A percentile compares a stretch with the other conserved stretches of the same genome.
Conservation (phyloP, 2,888 invertebrate genomes). For the Nycteola revayana region DNA sequence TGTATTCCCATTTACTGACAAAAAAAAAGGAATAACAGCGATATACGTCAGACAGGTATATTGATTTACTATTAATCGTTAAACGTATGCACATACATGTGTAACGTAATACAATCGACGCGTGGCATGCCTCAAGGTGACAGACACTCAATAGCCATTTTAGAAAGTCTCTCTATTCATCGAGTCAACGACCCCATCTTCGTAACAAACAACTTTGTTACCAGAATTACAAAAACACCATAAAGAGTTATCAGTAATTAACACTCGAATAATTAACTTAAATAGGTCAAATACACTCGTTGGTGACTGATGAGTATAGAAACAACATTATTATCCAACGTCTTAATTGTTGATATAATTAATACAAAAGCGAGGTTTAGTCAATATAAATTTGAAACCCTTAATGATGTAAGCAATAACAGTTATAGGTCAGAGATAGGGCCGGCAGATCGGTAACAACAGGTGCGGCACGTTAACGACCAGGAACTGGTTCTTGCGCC, state of each 20-base stretch:
- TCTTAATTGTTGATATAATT: conserved; percentile 44
- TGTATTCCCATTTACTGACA: too few species aligned
- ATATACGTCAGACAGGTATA: too few species aligned
- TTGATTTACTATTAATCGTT: too few species aligned
- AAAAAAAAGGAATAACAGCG: too few species aligned
- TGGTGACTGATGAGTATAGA: conserved; percentile 4
- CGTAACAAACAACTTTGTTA: conserved; percentile 26
- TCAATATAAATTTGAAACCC: conserved; percentile 34
- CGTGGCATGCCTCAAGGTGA: conserved; percentile 67
- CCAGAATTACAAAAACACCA: conserved; percentile 4
- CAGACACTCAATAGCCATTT: conserved; percentile 75
- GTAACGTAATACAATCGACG: too few species aligned
- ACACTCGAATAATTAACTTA: conserved; percentile 10
- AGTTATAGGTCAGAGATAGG: conserved; percentile 63
- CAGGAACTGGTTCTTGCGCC: conserved; percentile 63
- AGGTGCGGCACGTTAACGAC: conserved; percentile 30
- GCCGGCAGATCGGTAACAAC: conserved; percentile 9
- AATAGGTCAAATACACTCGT: conserved; percentile 17
- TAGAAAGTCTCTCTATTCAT: conserved; percentile 72
- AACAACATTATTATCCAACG: conserved; percentile 35
- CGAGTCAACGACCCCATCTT: conserved; percentile 61
- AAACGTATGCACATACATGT: too few species aligned
- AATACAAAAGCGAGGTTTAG: conserved; percentile 29
- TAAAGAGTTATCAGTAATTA: conserved; percentile 5
- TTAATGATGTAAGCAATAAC: conserved; percentile 58